These are phyloP conservation scores for Ctenopoma kingsleyae DNA, from an alignment of 2,797 vertebrate genomes.

Conservation along the genomic window DNA sequence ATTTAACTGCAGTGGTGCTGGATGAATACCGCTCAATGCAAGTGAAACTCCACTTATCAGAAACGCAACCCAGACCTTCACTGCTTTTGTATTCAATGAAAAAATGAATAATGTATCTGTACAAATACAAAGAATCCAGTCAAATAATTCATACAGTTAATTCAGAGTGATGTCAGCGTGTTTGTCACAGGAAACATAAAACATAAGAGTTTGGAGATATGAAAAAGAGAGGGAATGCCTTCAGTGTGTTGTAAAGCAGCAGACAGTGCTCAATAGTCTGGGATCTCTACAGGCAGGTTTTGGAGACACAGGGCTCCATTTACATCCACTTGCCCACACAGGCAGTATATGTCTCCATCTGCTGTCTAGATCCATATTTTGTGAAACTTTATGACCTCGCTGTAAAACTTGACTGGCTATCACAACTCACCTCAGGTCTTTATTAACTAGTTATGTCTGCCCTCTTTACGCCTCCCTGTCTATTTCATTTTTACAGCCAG, in stretches of 20 bases:
- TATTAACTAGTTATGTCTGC: not conserved
- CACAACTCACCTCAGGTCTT: conserved; percentile 12
- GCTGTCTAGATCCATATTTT: conserved; percentile 32
- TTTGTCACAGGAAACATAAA: not conserved
- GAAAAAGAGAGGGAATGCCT: not conserved
- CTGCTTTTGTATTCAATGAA: rapidly evolving
- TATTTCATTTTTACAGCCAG: not conserved
- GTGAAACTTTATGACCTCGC: conserved; percentile 44
- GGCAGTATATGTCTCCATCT: conserved; percentile 20
- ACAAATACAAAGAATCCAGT: not conserved
- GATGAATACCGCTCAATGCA: not conserved
- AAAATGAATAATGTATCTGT: too few relatives aligned
- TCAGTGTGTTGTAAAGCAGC: conserved; percentile 3
- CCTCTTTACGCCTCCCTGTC: not conserved
- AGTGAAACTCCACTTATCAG: not conserved
- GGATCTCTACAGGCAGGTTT: conserved; percentile 16
- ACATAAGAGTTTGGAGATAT: not conserved
- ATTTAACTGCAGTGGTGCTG: not conserved
- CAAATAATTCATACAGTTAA: too few relatives aligned
- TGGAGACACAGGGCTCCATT: conserved; percentile 19
- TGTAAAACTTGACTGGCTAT: conserved; percentile 26
- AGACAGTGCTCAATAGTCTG: conserved; percentile 36
- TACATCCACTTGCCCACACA: conserved; percentile 37
- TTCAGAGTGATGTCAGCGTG: too few relatives aligned
- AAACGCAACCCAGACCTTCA: not conserved